Base-by-base conservation (phyloP, 2,113 vertebrate genomes). In the Forbesichthys agassizii region DNA sequence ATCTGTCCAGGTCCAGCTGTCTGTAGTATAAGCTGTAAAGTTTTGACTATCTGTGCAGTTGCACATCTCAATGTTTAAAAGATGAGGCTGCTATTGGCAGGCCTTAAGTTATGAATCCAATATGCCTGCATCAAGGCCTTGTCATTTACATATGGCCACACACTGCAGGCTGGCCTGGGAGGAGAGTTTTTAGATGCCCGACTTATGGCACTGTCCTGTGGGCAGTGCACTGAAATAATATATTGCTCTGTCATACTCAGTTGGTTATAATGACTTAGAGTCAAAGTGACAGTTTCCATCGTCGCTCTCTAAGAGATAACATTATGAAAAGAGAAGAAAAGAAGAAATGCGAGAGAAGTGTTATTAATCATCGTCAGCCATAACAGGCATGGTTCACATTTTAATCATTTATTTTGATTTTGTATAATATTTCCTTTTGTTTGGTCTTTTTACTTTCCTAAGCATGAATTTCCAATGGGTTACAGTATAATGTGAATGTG, bases 91-190 rank as follows among this genome's bases (percentile, higher is more conserved):
- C 57, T 81, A 88, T 89, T 86, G 86, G 82, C 89, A 85, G 74
- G 67, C 61, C 58, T 73, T 88, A 86, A 90, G 66, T 86, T 89
- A 90, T 88, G 78, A 87, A 84, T 78, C 79, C 78, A 84, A 84
- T 82, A 85, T 74, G 64, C 56, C 55, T 53, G 69, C 74, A 13
- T 75, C 68, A 84, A 86, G 79, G 82, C 77, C 68, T 75, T 55
- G 58, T 75, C 80, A 88, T 86, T 84, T 86, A 78, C 72, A 75
- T 82, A 79, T 79, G 60, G 71, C 73, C 75, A 65, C 69, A 68
- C n/a, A 61, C 75, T 78, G 75, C 76, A 80, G 78, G 78, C 74
- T 81, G 75, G 64, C 74, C 57, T 1, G 5, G 62, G 64, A 52
- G 33, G 48, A 52, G 33, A 52, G 49, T 68, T 77, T 70, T 77